Evolutionary conservation across 2,113 vertebrate genomes (phyloP).

Genomic region (Dasyprocta punctata): DNA sequence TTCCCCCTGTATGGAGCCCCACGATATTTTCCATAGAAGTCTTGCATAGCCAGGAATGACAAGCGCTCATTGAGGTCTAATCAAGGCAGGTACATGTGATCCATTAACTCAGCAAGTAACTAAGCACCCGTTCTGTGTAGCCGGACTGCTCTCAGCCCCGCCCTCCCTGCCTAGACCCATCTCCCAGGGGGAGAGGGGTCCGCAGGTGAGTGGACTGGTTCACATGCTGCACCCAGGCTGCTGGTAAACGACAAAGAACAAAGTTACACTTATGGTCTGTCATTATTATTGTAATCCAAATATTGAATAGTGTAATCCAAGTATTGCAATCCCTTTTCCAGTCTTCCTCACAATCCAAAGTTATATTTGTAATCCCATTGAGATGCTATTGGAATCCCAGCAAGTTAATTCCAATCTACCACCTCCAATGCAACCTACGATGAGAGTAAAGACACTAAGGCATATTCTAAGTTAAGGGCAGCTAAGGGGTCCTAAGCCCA

Average conservation of each 20-base stretch:
- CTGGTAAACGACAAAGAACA: neutral
- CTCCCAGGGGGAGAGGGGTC: neutral
- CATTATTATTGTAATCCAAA: no score
- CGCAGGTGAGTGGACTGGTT: neutral
- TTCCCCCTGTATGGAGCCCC: neutral
- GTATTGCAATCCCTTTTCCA: no score
- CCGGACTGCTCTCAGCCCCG: neutral
- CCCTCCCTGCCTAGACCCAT: neutral
- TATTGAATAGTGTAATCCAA: no score
- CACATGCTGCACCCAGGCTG: rapidly evolving
- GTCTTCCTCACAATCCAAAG: no score
- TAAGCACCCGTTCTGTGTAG: neutral
- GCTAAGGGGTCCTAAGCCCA: no score
- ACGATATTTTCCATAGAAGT: neutral
- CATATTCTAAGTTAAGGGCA: no score
- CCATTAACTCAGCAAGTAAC: neutral
- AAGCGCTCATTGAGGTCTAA: neutral
- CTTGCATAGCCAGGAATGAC: neutral
- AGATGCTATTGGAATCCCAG: no score
- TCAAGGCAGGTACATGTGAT: neutral
- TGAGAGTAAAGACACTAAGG: no score
- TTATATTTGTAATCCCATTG: no score
- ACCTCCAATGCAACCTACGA: no score
- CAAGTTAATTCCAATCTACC: no score
- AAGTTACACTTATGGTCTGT: neutral